These are phyloP conservation scores for Oncorhynchus clarkii DNA, from an alignment of 2,113 vertebrate genomes.

Conservation along the genomic window DNA sequence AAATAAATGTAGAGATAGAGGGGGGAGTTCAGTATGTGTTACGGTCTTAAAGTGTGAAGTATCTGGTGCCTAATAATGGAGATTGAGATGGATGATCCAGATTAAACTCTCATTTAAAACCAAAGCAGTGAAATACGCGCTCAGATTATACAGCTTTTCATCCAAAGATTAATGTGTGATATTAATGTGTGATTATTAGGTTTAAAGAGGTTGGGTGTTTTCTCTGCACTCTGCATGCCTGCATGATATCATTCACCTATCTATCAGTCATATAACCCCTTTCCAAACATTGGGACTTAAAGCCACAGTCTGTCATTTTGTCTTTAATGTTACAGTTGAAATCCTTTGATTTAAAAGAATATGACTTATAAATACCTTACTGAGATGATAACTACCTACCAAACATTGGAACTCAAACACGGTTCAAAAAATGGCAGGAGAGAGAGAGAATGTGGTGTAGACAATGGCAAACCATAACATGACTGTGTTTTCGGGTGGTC, in stretches of 20 bases:
- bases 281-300: not conserved
- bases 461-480: not conserved
- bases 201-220: not conserved
- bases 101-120: constrained; percentile 52
- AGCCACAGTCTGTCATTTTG: too few species aligned
- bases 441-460: not conserved
- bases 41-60: not conserved
- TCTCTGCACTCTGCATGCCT: not conserved
- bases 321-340: too few species aligned
- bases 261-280: not conserved
- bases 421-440: not conserved
- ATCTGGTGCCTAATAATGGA: constrained; percentile 50
- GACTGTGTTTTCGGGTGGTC: not conserved
- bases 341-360: too few species aligned
- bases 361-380: too few species aligned
- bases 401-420: not conserved
- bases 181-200: constrained; percentile 24
- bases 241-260: not conserved
- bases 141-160: constrained; percentile 34
- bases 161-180: constrained; percentile 42
- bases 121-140: constrained; percentile 23
- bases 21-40: not conserved
- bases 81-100: constrained; percentile 50
- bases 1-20: not conserved
- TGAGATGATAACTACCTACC: not conserved